Percentiles rank a stretch among this genome's conserved stretches.
Conservation (phyloP, 2,797 vertebrate species). For the Cyclopterus lumpus region DNA sequence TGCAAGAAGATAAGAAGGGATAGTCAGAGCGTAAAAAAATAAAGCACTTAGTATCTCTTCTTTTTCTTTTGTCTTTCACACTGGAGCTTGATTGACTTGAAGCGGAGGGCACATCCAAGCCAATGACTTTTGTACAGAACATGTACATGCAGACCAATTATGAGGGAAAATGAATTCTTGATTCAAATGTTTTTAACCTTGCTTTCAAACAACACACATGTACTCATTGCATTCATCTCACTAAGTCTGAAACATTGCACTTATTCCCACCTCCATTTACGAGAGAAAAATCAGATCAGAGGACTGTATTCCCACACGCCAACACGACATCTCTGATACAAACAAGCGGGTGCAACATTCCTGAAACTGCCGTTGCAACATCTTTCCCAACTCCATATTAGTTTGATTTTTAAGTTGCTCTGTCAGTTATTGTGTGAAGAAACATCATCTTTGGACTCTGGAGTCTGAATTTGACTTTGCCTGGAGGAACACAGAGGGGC, state of each 20-base stretch:
- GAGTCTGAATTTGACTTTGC: conserved; percentile 29
- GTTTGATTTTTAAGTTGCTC: conserved; percentile 37
- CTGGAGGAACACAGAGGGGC: conserved; percentile 13
- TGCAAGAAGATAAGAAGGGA: not conserved
- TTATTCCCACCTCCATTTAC: conserved; percentile 21
- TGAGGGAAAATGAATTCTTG: not conserved
- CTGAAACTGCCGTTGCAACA: conserved; percentile 38
- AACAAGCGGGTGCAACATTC: conserved; percentile 47
- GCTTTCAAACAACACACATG: not conserved
- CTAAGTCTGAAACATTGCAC: conserved; percentile 1
- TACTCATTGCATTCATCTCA: conserved; percentile 11
- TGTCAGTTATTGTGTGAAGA: conserved; percentile 45
- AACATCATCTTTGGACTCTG: conserved; percentile 32
- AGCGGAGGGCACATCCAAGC: not conserved
- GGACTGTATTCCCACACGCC: conserved; percentile 34
- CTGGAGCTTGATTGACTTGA: not conserved
- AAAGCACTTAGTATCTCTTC: not conserved
- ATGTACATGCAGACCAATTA: not conserved
- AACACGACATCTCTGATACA: conserved; percentile 40
- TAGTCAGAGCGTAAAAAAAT: not conserved
- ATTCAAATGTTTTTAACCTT: conserved; percentile 6
- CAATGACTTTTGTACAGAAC: conserved; percentile 1
- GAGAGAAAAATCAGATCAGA: conserved; percentile 32
- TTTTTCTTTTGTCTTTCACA: not conserved
- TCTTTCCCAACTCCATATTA: conserved; percentile 27